Evolutionary conservation across 2,888 invertebrate species (phyloP), one percentile per base, ranked within the genome.

Genomic region (Stenurella melanura): DNA sequence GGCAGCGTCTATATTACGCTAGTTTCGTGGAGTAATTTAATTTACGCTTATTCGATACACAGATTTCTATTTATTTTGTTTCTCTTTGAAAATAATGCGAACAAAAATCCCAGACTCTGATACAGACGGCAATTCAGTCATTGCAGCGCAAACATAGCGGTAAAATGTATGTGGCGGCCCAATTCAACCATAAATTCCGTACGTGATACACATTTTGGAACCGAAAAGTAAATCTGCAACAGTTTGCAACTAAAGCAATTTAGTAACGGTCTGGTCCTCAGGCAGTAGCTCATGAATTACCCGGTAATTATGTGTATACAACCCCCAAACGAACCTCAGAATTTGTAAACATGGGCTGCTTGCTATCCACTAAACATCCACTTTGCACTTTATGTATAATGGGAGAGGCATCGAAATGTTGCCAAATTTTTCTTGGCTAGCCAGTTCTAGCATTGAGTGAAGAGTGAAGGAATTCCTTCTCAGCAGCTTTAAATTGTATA

Each of bases 291-390:
- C 73, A 68, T 68, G 73, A 76, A 76, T 76, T 76, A 72, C 68
- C 60, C 72, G 76, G 57, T 73, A 73, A 76, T 76, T 73, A 76
- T 73, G 76, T 69, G 69, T 73, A 73, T 63, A 76, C 76, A 76
- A 72, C 73, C 61, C 71, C 67, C 61, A 63, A 26, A 72, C 54
- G 71, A 61, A 63, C 63, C 71, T 50, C 76, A 56, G 63, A 34
- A 50, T 60, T 60, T 68, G 72, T 63, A 73, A 76, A 76, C 76
- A 73, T 69, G 68, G 73, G 63, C 61, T 58, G 56, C 58, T 21
- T 58, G 56, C 58, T 21, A 64, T 63, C 21, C 57, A 21, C 21
- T 26, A 34, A 64, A 57, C 18, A 61, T 26, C 64, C 19, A n/a
- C n/a, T 63, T 54, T 58, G 61, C 63, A 18, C 50, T 30, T 11